Percentiles rank a stretch among this genome's conserved stretches.
phyloP scores from a whole-genome alignment of 1,140 invertebrate genomes.

The Argopecten irradians region DNA sequence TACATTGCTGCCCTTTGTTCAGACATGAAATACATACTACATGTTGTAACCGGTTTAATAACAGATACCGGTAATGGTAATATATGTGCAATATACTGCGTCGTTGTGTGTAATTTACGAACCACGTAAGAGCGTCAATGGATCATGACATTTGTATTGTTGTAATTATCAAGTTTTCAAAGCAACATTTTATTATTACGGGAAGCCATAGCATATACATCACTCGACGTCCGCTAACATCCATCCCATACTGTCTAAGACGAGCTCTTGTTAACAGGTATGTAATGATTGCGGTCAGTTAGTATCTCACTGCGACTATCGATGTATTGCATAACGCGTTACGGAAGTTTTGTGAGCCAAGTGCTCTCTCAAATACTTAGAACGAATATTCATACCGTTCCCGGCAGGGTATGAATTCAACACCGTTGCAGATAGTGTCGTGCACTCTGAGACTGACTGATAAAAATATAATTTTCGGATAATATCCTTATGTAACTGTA shows the following conservation, averaged over 20 bases:
- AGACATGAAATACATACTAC: too few relatives aligned
- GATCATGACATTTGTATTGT: not conserved
- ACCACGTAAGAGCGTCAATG: not conserved
- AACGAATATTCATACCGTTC: too few relatives aligned
- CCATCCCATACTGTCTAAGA: not conserved
- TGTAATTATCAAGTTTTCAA: not conserved
- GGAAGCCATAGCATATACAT: not conserved
- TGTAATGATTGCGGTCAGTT: not conserved
- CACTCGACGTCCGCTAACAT: not conserved
- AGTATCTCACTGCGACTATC: not conserved
- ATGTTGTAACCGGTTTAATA: too few relatives aligned
- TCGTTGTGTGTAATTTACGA: not conserved
- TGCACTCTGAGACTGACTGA: too few relatives aligned
- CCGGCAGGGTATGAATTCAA: too few relatives aligned
- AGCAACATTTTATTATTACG: not conserved
- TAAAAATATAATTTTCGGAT: too few relatives aligned
- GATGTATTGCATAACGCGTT: not conserved
- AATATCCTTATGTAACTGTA: too few relatives aligned
- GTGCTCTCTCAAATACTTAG: too few relatives aligned
- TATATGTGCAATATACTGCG: too few relatives aligned
- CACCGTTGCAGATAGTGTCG: too few relatives aligned
- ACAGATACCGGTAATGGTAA: too few relatives aligned
- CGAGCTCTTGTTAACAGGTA: not conserved
- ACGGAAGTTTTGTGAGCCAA: not conserved
- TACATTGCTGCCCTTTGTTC: too few relatives aligned